These are phyloP conservation scores for Oxytorus armatus DNA, from an alignment of 2,888 invertebrate genomes.

Conservation along the genomic window DNA sequence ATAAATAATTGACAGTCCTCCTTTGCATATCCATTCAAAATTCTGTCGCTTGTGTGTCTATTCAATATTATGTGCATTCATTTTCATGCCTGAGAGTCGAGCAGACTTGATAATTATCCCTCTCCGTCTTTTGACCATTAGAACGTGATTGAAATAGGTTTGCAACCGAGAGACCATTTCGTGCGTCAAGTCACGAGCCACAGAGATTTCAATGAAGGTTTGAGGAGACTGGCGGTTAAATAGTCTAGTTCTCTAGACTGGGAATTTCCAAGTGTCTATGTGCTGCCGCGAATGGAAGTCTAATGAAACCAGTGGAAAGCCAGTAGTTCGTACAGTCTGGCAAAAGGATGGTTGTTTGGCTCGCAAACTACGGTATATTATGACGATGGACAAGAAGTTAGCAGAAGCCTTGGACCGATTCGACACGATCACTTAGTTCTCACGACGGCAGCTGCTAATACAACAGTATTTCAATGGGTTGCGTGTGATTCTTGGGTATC, in stretches of 20 bases:
- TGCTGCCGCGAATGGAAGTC: slow-evolving; percentile 9
- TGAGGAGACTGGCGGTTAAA: neutral
- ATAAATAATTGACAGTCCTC: too few species aligned
- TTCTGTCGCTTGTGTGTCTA: too few species aligned
- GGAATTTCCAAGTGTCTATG: neutral
- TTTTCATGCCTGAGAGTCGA: too few species aligned
- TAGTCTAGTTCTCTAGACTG: neutral
- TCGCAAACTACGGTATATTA: slow-evolving; percentile 1
- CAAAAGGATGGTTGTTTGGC: neutral
- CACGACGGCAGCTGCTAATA: neutral
- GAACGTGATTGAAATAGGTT: neutral
- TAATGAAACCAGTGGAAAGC: slow-evolving; percentile 14
- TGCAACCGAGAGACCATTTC: neutral
- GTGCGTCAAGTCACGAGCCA: neutral
- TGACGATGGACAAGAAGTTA: neutral
- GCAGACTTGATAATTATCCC: neutral
- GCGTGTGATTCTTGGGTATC: neutral
- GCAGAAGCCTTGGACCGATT: neutral
- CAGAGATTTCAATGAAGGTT: slow-evolving; percentile 13
- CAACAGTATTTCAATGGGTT: neutral
- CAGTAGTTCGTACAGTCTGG: neutral
- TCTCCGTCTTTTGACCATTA: neutral
- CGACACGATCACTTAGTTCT: neutral
- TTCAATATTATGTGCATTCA: too few species aligned
- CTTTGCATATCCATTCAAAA: too few species aligned